phyloP scores from a whole-genome alignment of 1,140 invertebrate genomes.

The Bombus fervidus region DNA sequence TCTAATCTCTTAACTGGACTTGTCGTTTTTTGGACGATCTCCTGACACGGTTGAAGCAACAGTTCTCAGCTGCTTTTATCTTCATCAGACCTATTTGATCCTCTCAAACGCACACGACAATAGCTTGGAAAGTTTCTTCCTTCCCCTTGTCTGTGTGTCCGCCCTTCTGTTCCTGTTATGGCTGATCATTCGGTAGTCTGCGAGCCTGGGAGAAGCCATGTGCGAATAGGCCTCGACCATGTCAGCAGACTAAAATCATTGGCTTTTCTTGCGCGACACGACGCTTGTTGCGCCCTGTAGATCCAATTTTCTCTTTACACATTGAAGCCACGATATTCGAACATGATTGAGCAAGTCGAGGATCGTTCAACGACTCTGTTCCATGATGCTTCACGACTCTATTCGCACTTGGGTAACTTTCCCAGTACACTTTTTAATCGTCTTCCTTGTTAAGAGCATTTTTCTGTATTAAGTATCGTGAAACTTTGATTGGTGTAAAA shows the following conservation, averaged over 20 bases:
- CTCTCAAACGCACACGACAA: not conserved
- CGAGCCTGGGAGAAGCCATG: not conserved
- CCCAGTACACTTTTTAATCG: not conserved
- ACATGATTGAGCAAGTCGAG: not conserved
- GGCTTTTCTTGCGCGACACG: not conserved
- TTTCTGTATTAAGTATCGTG: no score
- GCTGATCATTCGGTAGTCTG: not conserved
- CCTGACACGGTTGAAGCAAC: not conserved
- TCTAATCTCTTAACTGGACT: no score
- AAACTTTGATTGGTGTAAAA: no score
- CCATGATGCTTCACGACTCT: not conserved
- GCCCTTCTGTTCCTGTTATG: not conserved
- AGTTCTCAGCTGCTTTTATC: not conserved
- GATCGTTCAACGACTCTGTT: not conserved
- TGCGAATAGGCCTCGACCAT: not conserved
- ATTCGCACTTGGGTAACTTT: not conserved
- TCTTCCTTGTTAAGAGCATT: not conserved
- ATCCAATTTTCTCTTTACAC: not conserved
- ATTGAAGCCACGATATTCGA: not conserved
- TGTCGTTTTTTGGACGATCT: not conserved
- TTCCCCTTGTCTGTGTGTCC: not conserved
- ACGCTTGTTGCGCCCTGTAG: slow-evolving; percentile 18
- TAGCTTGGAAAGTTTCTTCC: not conserved
- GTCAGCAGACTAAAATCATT: not conserved
- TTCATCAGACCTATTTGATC: not conserved